A percentile compares a stretch with the other conserved stretches of the same genome.
phyloP scores from a whole-genome alignment of 2,888 invertebrate species.

The Seladonia tumulorum region DNA sequence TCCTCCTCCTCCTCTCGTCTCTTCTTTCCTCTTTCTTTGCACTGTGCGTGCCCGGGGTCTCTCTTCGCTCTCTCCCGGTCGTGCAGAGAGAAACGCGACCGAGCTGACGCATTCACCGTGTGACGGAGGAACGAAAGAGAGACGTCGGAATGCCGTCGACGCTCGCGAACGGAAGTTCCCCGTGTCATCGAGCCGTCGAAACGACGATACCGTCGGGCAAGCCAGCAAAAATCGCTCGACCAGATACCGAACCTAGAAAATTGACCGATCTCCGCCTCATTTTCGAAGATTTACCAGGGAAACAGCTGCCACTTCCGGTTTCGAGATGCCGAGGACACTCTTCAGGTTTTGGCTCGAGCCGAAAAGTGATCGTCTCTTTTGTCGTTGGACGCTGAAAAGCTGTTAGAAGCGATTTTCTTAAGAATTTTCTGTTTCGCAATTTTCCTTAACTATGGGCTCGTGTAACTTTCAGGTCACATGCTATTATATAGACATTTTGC shows the following conservation, averaged over 20 bases:
- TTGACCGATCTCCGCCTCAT: neutral
- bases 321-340: neutral
- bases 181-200: slow-evolving; percentile 71
- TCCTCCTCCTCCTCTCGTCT: neutral
- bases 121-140: slow-evolving; percentile 49
- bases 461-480: no score
- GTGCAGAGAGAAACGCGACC: neutral
- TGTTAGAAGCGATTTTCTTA: neutral
- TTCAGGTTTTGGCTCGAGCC: neutral
- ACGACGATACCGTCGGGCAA: neutral
- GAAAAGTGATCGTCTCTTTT: neutral
- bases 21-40: neutral
- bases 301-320: neutral
- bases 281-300: neutral
- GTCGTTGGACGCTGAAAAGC: neutral
- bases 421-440: no score
- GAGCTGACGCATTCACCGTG: slow-evolving; percentile 14
- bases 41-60: neutral
- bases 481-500: no score
- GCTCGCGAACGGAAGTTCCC: slow-evolving; percentile 82
- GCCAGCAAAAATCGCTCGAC: neutral
- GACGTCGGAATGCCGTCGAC: slow-evolving; percentile 74
- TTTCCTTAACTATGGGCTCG: no score
- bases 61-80: neutral
- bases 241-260: neutral